Evolutionary conservation across 2,797 vertebrate species (phyloP), one percentile per base, ranked within the genome.

Genomic region (Hippoglossus hippoglossus): DNA sequence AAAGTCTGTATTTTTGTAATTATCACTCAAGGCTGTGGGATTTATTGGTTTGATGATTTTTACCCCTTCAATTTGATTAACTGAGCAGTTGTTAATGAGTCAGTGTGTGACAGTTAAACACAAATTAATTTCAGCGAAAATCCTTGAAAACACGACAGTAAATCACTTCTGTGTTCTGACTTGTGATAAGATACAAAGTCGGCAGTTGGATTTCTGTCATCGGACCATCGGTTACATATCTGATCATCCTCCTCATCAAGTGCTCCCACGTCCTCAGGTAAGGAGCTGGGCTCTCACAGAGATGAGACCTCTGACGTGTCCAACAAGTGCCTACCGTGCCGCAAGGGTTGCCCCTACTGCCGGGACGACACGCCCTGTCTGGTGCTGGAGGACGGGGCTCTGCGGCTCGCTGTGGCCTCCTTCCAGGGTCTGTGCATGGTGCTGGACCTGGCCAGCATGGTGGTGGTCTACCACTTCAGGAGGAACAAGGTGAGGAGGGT

Each of bases 341-440:
- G 90, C 49, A 94, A 97, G 64, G 97, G 97, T 75, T 99, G 98
- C 81, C 91, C 93, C 6, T 95, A 93, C 92, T 99, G 98, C 83
- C 95, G 89, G 19, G 97, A 98, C 19, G 96, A 98, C 77, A 93
- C 95, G 1, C 97, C 97, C 51, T 99, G 98, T 91, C 94, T 96
- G 89, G 96, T 95, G 44, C 96, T 95, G 90, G 95, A 97, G 84
- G 97, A 98, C 74, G 91, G 95, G 2, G 93, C 94, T 8, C 94
- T 99, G 53, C 92, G 97, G 25, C 94, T 98, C 19, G 94, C 96
- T 5, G 95, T 98, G 91, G 94, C 97, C 94, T 96, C 96, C 50
- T 96, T 98, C 92, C 97, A 99, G 93, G 95, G 94, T 0, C 92
- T 99, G 79, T 98, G 96, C 85, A 95, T 98, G 96, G 92, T 98